These are phyloP conservation scores for Hypomecis punctinalis DNA, from an alignment of 2,888 invertebrate species.

Conservation along the genomic window DNA sequence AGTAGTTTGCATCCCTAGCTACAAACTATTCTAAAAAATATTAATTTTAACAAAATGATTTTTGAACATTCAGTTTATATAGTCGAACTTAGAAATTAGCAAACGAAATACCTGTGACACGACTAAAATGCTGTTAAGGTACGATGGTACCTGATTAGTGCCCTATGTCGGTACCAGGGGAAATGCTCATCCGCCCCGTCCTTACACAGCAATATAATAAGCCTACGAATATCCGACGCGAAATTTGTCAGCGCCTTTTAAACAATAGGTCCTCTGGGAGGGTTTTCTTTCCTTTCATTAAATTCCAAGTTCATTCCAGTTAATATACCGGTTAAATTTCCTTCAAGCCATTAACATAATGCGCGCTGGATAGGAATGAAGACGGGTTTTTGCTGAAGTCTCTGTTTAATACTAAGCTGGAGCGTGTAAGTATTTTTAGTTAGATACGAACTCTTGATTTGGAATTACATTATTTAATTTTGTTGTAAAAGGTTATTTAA, in stretches of 20 bases:
- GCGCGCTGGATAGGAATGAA: constrained; percentile 8
- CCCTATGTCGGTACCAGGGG: too few relatives aligned
- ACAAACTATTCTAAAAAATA: too few relatives aligned
- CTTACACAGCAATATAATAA: constrained; percentile 14
- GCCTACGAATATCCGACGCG: background rate
- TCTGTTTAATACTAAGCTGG: background rate
- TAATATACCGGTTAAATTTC: constrained; percentile 29
- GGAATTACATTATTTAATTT: too few relatives aligned
- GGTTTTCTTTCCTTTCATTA: constrained; percentile 35
- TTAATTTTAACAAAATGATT: too few relatives aligned
- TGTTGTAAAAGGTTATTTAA: too few relatives aligned
- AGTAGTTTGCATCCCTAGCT: too few relatives aligned
- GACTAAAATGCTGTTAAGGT: too few relatives aligned
- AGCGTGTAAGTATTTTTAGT: background rate
- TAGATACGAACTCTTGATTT: too few relatives aligned
- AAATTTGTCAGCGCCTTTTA: constrained; percentile 28
- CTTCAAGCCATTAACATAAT: constrained; percentile 30
- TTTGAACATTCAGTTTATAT: too few relatives aligned
- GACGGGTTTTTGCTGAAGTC: background rate
- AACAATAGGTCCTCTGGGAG: constrained; percentile 20
- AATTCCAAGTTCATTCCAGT: constrained; percentile 29
- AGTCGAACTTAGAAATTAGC: too few relatives aligned
- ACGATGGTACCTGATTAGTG: too few relatives aligned
- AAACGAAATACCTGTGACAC: too few relatives aligned
- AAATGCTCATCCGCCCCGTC: background rate